phyloP scores from a whole-genome alignment of 2,888 invertebrate genomes.

The Cistogaster globosa region DNA sequence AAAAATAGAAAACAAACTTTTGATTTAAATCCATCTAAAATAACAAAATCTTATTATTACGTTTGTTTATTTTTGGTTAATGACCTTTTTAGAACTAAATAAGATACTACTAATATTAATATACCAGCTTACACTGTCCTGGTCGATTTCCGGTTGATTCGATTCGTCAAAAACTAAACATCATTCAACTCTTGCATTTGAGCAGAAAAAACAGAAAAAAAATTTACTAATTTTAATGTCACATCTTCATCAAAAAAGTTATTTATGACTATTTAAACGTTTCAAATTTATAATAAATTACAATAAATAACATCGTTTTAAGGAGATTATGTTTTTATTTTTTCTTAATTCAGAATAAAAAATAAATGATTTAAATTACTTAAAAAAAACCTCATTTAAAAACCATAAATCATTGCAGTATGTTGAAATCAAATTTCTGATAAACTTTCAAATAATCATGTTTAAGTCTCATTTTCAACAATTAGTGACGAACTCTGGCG shows the following conservation, averaged over 20 bases:
- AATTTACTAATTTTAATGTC: not conserved
- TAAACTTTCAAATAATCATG: slow-evolving; percentile 26
- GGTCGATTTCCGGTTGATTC: no score
- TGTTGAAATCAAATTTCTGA: slow-evolving; percentile 13
- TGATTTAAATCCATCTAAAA: no score
- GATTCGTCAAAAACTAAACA: no score
- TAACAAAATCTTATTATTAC: no score
- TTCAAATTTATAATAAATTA: slow-evolving; percentile 37
- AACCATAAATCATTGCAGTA: not conserved
- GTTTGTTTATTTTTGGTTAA: no score
- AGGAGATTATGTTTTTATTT: no score
- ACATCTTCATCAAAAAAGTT: not conserved
- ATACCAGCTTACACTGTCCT: no score
- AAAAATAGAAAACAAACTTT: no score
- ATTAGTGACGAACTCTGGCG: not conserved
- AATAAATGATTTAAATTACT: no score
- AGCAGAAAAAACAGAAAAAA: not conserved
- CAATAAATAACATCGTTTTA: slow-evolving; percentile 12
- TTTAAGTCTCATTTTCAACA: slow-evolving; percentile 23
- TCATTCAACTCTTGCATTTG: not conserved
- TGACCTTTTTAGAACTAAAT: no score
- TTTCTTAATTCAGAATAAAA: no score
- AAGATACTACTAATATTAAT: no score
- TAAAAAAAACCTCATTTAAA: not conserved
- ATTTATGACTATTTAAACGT: slow-evolving; percentile 53